Evolutionary conservation across 53 echinoderm and acorn worm species (phyloP).

Genomic region (Echinometra lucunter): DNA sequence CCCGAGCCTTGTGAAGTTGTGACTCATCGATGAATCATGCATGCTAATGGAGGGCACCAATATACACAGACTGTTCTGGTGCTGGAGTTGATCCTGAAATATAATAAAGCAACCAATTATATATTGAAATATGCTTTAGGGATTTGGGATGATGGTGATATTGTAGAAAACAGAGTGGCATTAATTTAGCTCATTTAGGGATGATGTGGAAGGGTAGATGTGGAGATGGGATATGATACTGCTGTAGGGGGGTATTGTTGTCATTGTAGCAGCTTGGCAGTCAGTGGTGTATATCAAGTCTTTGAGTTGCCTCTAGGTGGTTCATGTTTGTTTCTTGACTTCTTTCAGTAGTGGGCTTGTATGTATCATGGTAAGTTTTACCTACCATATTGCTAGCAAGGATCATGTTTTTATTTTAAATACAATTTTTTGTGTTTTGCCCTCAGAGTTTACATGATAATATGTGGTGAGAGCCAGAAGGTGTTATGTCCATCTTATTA

Average conservation of each 20-base stretch:
- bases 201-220: not conserved
- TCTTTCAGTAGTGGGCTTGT: not conserved
- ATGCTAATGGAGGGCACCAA: not conserved
- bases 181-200: slow-evolving; percentile 28
- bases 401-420: not conserved
- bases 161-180: slow-evolving; percentile 33
- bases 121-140: not conserved
- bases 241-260: slow-evolving; percentile 1
- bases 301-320: slow-evolving; percentile 4
- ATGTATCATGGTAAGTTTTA: slow-evolving; percentile 12
- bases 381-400: not conserved
- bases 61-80: slow-evolving; percentile 2
- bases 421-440: too few relatives aligned
- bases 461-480: too few relatives aligned
- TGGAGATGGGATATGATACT: not conserved
- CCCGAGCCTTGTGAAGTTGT: not conserved
- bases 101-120: not conserved
- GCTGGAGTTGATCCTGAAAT: not conserved
- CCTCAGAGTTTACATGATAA: too few relatives aligned
- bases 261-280: slow-evolving; percentile 40
- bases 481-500: too few relatives aligned
- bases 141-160: slow-evolving; percentile 17
- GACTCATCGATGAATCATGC: slow-evolving; percentile 52
- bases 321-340: not conserved
- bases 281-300: slow-evolving; percentile 29